Conservation (phyloP, 2,888 invertebrate genomes). For the Kryphioiulus occultus region DNA sequence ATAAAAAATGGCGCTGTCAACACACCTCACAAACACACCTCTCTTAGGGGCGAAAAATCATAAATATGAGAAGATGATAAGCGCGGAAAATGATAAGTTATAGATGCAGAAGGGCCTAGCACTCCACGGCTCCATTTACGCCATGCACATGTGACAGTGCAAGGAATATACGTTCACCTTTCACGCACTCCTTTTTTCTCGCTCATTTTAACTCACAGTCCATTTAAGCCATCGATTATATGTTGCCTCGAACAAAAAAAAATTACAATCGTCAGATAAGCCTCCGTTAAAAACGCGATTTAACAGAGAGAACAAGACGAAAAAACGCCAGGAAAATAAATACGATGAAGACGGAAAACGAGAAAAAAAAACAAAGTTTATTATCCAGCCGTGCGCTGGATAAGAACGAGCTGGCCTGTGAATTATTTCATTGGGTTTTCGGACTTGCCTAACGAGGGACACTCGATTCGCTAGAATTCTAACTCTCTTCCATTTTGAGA, state of each 20-base stretch:
- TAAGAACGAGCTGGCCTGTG: background rate
- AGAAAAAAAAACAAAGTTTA: background rate
- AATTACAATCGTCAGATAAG: conserved; percentile 22
- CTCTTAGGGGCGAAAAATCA: conserved; percentile 36
- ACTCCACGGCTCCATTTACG: conserved; percentile 33
- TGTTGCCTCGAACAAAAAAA: conserved; percentile 19
- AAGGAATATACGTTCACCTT: background rate
- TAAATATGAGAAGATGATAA: conserved; percentile 40
- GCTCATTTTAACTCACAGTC: background rate
- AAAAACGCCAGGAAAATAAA: conserved; percentile 1
- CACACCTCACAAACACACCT: background rate
- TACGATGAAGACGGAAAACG: background rate
- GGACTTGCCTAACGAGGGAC: background rate
- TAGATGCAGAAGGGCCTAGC: background rate
- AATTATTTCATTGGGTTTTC: background rate
- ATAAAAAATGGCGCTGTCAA: conserved; percentile 24
- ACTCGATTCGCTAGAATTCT: background rate
- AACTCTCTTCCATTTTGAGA: background rate
- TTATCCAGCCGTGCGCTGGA: background rate
- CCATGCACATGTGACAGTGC: background rate
- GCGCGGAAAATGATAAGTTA: conserved; percentile 1
- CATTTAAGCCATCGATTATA: conserved; percentile 38
- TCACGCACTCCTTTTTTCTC: background rate
- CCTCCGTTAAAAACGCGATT: conserved; percentile 33
- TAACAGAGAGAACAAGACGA: background rate